Conservation (phyloP, 1,140 invertebrate species). For the Galendromus occidentalis region DNA sequence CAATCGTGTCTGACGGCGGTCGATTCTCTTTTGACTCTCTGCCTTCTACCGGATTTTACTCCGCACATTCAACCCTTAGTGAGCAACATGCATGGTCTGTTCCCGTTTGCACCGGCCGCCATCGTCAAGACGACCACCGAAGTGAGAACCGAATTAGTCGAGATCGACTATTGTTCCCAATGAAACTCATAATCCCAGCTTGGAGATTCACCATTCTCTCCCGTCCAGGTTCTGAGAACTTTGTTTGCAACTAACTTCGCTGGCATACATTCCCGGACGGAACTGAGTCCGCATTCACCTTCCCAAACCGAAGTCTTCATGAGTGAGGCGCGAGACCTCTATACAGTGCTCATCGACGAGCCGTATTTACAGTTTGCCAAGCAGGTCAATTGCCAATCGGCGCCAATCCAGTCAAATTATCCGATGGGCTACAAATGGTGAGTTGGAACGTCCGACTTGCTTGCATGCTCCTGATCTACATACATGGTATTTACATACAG, state of each 20-base stretch:
- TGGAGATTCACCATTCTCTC: too few species aligned
- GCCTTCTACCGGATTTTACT: not conserved
- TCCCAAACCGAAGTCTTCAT: not conserved
- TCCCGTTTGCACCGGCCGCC: not conserved
- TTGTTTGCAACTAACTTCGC: not conserved
- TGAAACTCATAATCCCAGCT: too few species aligned
- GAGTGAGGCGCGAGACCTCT: not conserved
- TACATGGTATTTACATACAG: not conserved
- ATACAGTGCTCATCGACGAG: not conserved
- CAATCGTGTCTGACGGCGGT: not conserved
- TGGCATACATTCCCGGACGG: not conserved
- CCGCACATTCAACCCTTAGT: not conserved
- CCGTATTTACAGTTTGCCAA: not conserved
- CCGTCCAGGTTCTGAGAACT: not conserved
- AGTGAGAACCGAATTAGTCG: too few species aligned
- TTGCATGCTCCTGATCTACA: too few species aligned
- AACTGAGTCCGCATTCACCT: not conserved
- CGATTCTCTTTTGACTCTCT: not conserved
- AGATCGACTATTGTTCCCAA: too few species aligned
- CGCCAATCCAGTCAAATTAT: not conserved
- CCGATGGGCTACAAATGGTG: not conserved
- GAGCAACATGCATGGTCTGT: not conserved
- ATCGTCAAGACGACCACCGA: not conserved
- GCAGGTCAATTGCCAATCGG: not conserved
- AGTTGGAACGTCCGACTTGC: not conserved